Percentiles rank a stretch among this genome's conserved stretches.
phyloP scores from a whole-genome alignment of 2,888 invertebrate species.

The Craniophora ligustri region DNA sequence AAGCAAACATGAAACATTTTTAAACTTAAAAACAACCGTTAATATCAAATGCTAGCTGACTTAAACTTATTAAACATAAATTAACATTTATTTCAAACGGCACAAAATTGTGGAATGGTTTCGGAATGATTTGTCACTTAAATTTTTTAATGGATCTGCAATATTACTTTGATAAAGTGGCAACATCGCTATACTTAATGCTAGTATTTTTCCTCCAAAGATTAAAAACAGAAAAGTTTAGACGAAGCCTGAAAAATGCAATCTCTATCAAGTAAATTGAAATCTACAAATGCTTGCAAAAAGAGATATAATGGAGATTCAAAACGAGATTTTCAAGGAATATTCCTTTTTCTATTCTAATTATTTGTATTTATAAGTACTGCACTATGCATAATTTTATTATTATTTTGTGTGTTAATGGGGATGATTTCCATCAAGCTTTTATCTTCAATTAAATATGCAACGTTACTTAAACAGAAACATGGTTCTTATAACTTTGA shows the following conservation, averaged over 20 bases:
- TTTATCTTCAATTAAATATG: conserved; percentile 3
- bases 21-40: conserved; percentile 42
- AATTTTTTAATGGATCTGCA: conserved; percentile 35
- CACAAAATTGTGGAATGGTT: conserved; percentile 69
- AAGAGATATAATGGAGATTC: conserved; percentile 51
- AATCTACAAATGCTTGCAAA: conserved; percentile 27
- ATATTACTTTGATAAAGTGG: background rate
- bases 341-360: conserved; percentile 43
- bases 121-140: conserved; percentile 64
- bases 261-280: conserved; percentile 8
- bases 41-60: conserved; percentile 56
- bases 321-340: conserved; percentile 42
- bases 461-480: conserved; percentile 1
- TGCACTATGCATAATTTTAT: conserved; percentile 35
- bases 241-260: no score
- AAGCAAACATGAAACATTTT: conserved; percentile 38
- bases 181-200: background rate
- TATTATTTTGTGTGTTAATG: conserved; percentile 29
- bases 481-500: background rate
- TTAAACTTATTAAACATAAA: conserved; percentile 53
- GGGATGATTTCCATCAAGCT: conserved; percentile 40
- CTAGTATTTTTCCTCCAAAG: no score
- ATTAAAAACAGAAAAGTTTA: no score
- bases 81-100: conserved; percentile 45
- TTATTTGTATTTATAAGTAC: conserved; percentile 55